These are phyloP conservation scores for Trichonephila clavata DNA, from an alignment of 1,140 invertebrate species.

Conservation along the genomic window DNA sequence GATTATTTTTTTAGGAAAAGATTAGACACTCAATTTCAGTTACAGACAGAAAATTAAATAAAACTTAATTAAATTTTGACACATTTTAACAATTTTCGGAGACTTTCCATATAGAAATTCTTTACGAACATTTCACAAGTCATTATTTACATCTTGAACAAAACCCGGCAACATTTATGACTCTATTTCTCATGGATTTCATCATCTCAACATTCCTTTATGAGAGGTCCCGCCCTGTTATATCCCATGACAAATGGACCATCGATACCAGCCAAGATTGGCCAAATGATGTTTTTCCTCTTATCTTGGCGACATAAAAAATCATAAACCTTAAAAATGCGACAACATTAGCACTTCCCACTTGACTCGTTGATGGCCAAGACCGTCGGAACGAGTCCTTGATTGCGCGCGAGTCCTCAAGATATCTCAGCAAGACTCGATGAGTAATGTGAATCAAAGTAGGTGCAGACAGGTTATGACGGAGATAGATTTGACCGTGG, in stretches of 20 bases:
- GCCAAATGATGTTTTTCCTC: neutral
- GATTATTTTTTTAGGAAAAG: too few relatives aligned
- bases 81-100: too few relatives aligned
- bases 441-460: neutral
- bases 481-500: slow-evolving; percentile 14
- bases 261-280: slow-evolving; percentile 37
- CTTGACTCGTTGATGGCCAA: neutral
- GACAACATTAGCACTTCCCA: slow-evolving; percentile 52
- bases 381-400: neutral
- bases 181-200: neutral
- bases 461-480: slow-evolving; percentile 50
- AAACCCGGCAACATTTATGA: neutral
- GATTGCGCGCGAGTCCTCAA: slow-evolving; percentile 12
- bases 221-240: neutral
- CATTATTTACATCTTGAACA: too few relatives aligned
- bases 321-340: slow-evolving; percentile 47
- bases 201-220: neutral
- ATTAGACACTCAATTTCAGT: too few relatives aligned
- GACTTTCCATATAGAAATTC: too few relatives aligned
- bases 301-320: neutral
- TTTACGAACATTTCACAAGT: too few relatives aligned
- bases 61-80: too few relatives aligned
- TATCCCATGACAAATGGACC: slow-evolving; percentile 49
- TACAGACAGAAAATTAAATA: too few relatives aligned
- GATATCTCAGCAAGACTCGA: neutral